Evolutionary conservation across 2,888 invertebrate species (phyloP).

Genomic region (Caprella mutica): DNA sequence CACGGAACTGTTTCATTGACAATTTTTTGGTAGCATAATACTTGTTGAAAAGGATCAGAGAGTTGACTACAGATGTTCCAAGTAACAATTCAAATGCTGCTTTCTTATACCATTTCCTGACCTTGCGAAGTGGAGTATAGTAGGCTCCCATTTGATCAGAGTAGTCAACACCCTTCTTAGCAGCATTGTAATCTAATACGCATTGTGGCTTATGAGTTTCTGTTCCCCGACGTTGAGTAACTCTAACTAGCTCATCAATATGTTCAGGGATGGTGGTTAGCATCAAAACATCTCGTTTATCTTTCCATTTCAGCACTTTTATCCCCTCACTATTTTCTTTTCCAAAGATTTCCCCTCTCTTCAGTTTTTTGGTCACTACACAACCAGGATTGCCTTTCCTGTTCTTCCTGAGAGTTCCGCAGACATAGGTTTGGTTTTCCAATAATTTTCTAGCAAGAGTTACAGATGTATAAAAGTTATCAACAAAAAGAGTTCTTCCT

Average conservation of each 20-base stretch:
- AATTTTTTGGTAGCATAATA: too few species aligned
- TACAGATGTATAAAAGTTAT: not conserved
- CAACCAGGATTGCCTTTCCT: constrained; percentile 6
- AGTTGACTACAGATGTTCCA: too few species aligned
- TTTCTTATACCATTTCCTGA: too few species aligned
- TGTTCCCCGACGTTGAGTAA: constrained; percentile 3
- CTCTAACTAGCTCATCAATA: constrained; percentile 1
- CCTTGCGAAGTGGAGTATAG: constrained; percentile 13
- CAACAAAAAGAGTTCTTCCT: not conserved
- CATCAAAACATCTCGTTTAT: constrained; percentile 16
- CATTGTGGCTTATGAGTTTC: constrained; percentile 12
- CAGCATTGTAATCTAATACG: constrained; percentile 16
- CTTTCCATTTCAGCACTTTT: constrained; percentile 15
- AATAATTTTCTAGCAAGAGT: constrained; percentile 10
- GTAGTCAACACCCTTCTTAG: constrained; percentile 17
- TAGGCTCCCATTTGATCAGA: constrained; percentile 19
- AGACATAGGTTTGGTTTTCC: constrained; percentile 10
- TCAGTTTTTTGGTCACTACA: constrained; percentile 11
- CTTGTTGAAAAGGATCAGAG: too few species aligned
- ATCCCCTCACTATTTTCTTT: constrained; percentile 1
- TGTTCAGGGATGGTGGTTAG: constrained; percentile 15
- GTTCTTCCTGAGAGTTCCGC: constrained; percentile 10
- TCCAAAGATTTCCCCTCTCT: constrained; percentile 10
- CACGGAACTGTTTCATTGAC: too few species aligned
- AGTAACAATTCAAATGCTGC: too few species aligned